These are phyloP conservation scores for Xiphydria camelus DNA, from an alignment of 2,888 invertebrate genomes.

Conservation along the genomic window DNA sequence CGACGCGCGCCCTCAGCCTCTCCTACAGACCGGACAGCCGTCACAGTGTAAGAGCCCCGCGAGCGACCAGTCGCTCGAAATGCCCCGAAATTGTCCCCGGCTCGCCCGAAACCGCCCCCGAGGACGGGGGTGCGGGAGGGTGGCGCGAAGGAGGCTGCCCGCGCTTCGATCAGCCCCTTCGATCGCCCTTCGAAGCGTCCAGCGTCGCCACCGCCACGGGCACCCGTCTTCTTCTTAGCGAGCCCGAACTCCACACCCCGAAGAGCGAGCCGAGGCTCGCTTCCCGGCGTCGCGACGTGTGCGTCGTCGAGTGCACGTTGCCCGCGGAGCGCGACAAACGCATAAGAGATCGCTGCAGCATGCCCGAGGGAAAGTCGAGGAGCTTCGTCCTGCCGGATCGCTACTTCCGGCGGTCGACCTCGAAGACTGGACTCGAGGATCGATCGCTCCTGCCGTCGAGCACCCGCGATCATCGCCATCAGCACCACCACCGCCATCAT, in stretches of 20 bases:
- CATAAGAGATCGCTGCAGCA: conserved; percentile 22
- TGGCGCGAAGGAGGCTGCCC: not conserved
- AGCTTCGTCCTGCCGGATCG: conserved; percentile 47
- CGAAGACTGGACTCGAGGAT: conserved; percentile 18
- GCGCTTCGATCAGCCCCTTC: not conserved
- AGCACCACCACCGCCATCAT: conserved; percentile 22
- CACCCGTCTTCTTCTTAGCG: too few relatives aligned
- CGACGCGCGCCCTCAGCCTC: conserved; percentile 32
- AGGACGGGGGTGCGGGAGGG: not conserved
- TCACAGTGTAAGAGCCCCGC: conserved; percentile 40
- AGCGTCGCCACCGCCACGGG: not conserved
- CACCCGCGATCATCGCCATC: conserved; percentile 26
- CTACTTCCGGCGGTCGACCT: conserved; percentile 2
- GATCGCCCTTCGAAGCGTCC: not conserved
- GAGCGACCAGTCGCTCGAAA: conserved; percentile 34
- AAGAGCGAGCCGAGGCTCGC: conserved; percentile 8
- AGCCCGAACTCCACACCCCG: conserved; percentile 1
- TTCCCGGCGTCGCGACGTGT: not conserved
- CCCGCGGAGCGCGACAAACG: conserved; percentile 13
- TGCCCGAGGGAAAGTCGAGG: conserved; percentile 47
- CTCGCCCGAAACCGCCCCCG: not conserved
- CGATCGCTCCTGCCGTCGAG: conserved; percentile 26
- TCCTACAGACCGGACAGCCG: conserved; percentile 39
- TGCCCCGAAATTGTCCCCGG: conserved; percentile 25
- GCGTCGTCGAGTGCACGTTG: conserved; percentile 12